Conservation (phyloP, 1,140 invertebrate genomes). For the Dolichoris vasculosae region DNA sequence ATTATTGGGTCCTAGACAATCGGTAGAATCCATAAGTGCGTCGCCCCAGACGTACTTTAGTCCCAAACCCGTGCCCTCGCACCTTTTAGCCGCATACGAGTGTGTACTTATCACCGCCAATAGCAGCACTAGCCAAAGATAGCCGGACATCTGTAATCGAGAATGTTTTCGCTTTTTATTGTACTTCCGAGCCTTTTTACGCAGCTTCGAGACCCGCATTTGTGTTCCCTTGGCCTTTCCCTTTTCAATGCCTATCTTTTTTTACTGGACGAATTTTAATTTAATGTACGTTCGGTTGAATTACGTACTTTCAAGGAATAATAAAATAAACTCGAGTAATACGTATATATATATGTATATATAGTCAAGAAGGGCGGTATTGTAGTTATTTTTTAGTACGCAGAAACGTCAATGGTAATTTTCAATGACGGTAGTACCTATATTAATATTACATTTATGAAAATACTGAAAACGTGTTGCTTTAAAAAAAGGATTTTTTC, state of each 20-base stretch:
- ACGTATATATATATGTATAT: too few relatives aligned
- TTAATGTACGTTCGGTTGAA: not conserved
- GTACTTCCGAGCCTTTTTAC: not conserved
- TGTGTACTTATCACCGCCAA: slow-evolving; percentile 50
- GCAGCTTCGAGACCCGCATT: not conserved
- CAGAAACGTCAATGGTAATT: too few relatives aligned
- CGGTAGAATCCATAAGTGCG: slow-evolving; percentile 82
- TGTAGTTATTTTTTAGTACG: too few relatives aligned
- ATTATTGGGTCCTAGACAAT: slow-evolving; percentile 87
- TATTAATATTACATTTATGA: too few relatives aligned
- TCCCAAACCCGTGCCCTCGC: slow-evolving; percentile 75
- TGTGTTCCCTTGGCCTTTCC: not conserved
- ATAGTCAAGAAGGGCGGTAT: too few relatives aligned
- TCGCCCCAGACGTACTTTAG: slow-evolving; percentile 90
- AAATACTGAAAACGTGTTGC: too few relatives aligned
- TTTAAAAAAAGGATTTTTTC: too few relatives aligned
- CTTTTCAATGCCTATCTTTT: not conserved
- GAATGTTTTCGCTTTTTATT: slow-evolving; percentile 30
- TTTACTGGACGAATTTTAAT: too few relatives aligned
- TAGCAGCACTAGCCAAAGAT: slow-evolving; percentile 57
- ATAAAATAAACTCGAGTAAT: too few relatives aligned
- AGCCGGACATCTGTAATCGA: slow-evolving; percentile 66
- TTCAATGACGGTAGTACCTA: too few relatives aligned
- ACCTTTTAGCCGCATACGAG: slow-evolving; percentile 69
- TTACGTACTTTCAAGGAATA: not conserved